Conservation (phyloP, 2,888 invertebrate genomes). For the Drosophila falleni region DNA sequence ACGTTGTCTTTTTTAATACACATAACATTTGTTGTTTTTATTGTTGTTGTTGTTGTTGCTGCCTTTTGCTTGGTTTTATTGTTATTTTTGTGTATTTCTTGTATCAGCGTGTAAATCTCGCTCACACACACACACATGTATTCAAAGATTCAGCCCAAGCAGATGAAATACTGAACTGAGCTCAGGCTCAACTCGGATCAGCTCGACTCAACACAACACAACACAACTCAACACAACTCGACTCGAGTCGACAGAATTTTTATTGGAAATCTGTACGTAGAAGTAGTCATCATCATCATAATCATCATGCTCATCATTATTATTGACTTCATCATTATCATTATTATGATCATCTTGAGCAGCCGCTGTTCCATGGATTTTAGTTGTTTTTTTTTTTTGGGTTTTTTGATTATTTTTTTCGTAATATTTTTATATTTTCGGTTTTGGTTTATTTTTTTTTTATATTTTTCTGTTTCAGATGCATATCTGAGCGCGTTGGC, state of each 20-base stretch:
- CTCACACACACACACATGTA: slow-evolving; percentile 48
- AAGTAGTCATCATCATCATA: slow-evolving; percentile 67
- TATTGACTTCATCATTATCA: slow-evolving; percentile 15
- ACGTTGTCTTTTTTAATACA: slow-evolving; percentile 32
- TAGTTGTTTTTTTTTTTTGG: slow-evolving; percentile 23
- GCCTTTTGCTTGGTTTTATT: slow-evolving; percentile 54
- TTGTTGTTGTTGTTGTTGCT: slow-evolving; percentile 22
- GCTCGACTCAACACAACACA: slow-evolving; percentile 14
- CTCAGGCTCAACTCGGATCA: slow-evolving; percentile 17
- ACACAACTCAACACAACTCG: slow-evolving; percentile 23
- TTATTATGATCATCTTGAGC: slow-evolving; percentile 40
- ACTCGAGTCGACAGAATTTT: slow-evolving; percentile 62
- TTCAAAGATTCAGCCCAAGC: slow-evolving; percentile 5
- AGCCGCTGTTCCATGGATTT: slow-evolving; percentile 48
- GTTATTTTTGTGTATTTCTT: slow-evolving; percentile 71
- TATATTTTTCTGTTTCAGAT: slow-evolving; percentile 60
- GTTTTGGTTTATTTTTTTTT: slow-evolving; percentile 18
- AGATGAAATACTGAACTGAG: slow-evolving; percentile 66
- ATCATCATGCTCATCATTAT: slow-evolving; percentile 33
- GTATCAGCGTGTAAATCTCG: slow-evolving; percentile 78
- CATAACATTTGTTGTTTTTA: slow-evolving; percentile 20
- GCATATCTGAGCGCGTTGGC: slow-evolving; percentile 73
- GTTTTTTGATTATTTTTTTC: slow-evolving; percentile 32
- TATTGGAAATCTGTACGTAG: slow-evolving; percentile 81
- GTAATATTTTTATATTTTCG: slow-evolving; percentile 36